Base-by-base conservation (phyloP, 2,888 invertebrate genomes). In the Plebejus melissa region DNA sequence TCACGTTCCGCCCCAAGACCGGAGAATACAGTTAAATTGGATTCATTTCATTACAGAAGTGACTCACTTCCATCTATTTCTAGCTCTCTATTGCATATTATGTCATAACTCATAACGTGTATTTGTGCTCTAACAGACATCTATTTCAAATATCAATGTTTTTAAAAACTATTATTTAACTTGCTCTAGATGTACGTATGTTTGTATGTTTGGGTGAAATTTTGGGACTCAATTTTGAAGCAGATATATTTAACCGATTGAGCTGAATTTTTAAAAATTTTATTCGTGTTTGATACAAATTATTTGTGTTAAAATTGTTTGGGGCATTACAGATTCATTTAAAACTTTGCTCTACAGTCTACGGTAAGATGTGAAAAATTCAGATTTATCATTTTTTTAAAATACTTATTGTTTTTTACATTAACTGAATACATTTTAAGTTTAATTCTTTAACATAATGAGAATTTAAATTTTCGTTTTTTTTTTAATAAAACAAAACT, bases 1-100 rank as follows among this genome's bases (percentile, higher is more conserved):
- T 32, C 74, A 74, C 46, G 70, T 22, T 74, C 36, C 74, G 72
- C 50, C 60, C 32, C 13, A 11, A 11, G 22, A 32, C 9, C 46
- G 46, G 46, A 46, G 13, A 54, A 13, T 54, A 50, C 50, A 13
- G 50, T 50, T 50, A 16, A 54, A 54, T 54, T 54, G 54, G 16
- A 54, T 16, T 16, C 13, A 16, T 54, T 54, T 54, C 54, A 4
- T 54, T 54, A 54, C 54, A 54, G 54, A 16, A 54, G 54, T 54
- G 54, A 16, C 54, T 54, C 54, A 54, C 54, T 54, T 54, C 54
- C 16, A 4, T 54, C 54, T 54, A 54, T 58, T 22, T 58, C 58
- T 22, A 58, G 58, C 58, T n/a, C 7, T 58, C n/a, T 58, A 58
- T 7, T 22, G n/a, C 58, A 9, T 46, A 46, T 54, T 54, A 13